These are phyloP conservation scores for Halcyon malimbica DNA, from an alignment of 2,113 vertebrate species.

Conservation along the genomic window DNA sequence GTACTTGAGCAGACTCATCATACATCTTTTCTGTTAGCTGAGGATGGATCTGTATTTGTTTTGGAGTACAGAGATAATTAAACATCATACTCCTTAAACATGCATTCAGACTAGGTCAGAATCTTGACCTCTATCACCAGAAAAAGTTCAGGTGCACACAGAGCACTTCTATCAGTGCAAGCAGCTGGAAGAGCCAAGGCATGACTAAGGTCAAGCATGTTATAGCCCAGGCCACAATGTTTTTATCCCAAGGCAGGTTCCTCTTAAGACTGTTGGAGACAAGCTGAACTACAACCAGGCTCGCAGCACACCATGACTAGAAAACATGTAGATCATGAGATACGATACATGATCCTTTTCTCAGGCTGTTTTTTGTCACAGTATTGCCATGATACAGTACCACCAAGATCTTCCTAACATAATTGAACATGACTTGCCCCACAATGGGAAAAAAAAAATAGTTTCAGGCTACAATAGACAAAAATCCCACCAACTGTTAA, in stretches of 20 bases:
- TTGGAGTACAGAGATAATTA: not conserved
- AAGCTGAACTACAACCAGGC: not conserved
- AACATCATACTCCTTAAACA: not conserved
- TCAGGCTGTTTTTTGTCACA: not conserved
- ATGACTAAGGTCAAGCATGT: not conserved
- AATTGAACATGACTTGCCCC: not conserved
- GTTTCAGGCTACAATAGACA: not conserved
- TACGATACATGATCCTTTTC: not conserved
- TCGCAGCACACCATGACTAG: not conserved
- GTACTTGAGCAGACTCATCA: not conserved
- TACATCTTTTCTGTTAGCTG: not conserved
- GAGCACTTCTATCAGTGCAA: not conserved
- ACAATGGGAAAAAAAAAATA: not conserved
- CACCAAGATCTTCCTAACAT: not conserved
- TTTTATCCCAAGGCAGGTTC: not conserved
- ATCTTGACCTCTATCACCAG: not conserved
- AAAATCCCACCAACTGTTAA: not conserved
- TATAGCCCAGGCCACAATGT: not conserved
- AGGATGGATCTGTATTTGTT: not conserved
- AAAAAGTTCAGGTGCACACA: not conserved
- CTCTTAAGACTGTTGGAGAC: not conserved
- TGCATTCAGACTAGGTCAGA: not conserved
- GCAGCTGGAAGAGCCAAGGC: not conserved
- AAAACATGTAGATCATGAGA: not conserved
- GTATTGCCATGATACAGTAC: not conserved